Percentiles rank a stretch among this genome's conserved stretches.
Evolutionary conservation across 2,888 invertebrate genomes (phyloP).

Genomic region (Tricholauxania praeusta): DNA sequence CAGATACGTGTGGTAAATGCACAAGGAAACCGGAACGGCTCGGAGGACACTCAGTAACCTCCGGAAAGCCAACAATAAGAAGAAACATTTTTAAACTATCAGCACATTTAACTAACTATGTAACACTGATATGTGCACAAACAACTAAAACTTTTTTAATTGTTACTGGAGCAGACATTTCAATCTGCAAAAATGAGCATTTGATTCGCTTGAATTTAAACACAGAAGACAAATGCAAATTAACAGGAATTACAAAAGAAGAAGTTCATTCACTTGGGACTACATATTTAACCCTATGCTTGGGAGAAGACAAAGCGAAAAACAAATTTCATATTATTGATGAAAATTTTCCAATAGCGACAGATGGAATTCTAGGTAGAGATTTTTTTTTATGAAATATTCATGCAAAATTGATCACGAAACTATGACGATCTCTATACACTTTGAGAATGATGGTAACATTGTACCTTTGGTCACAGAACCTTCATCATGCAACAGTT

Average conservation of each 20-base stretch:
- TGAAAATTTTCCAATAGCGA: neutral
- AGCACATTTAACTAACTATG: neutral
- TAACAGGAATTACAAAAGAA: slow-evolving; percentile 2
- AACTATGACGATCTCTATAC: neutral
- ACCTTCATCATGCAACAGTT: neutral
- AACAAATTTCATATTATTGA: slow-evolving; percentile 1
- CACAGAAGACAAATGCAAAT: neutral
- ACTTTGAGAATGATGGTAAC: neutral
- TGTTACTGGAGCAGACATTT: slow-evolving; percentile 8
- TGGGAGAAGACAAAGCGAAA: neutral
- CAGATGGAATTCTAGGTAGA: neutral
- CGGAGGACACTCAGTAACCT: neutral
- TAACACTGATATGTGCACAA: neutral
- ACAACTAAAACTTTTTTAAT: too few relatives aligned
- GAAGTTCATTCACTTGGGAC: slow-evolving; percentile 3
- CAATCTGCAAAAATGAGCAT: neutral
- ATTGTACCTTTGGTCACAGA: neutral
- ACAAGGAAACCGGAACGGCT: neutral
- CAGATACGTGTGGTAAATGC: neutral
- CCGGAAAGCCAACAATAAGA: slow-evolving; percentile 4
- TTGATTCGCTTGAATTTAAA: slow-evolving; percentile 5
- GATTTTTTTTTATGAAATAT: neutral
- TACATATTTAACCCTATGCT: neutral
- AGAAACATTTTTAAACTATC: neutral
- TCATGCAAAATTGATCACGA: neutral